Evolutionary conservation across 2,113 vertebrate species (phyloP).

Genomic region (Anseranas semipalmata): DNA sequence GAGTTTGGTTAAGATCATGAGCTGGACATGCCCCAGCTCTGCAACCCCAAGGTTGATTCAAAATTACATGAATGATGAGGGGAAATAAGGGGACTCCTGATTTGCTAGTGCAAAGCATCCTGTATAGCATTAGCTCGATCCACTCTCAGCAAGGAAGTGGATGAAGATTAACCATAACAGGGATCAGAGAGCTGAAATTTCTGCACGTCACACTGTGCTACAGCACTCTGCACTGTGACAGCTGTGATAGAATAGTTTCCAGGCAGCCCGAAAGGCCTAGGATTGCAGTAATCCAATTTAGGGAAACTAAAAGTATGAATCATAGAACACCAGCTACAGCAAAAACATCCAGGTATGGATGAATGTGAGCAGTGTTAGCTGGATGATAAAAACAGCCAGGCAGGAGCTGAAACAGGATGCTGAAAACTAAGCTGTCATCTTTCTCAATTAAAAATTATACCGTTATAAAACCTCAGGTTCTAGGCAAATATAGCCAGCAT

Average conservation of each 20-base stretch:
- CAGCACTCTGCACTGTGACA: neutral
- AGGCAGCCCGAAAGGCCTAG: neutral
- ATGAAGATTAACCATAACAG: neutral
- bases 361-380: neutral
- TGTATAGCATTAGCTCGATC: fast-evolving
- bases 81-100: neutral
- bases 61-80: fast-evolving
- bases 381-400: neutral
- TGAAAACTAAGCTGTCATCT: neutral
- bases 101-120: neutral
- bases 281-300: neutral
- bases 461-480: neutral
- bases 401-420: neutral
- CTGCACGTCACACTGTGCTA: neutral
- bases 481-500: neutral
- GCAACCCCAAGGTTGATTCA: neutral
- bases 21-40: neutral
- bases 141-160: neutral
- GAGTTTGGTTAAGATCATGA: neutral
- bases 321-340: neutral
- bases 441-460: neutral
- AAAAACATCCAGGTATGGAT: neutral
- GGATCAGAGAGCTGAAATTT: neutral
- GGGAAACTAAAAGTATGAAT: neutral
- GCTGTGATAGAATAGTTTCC: neutral